Evolutionary conservation across 2,113 vertebrate genomes (phyloP), one percentile per base, ranked within the genome.

Genomic region (Scortum barcoo): DNA sequence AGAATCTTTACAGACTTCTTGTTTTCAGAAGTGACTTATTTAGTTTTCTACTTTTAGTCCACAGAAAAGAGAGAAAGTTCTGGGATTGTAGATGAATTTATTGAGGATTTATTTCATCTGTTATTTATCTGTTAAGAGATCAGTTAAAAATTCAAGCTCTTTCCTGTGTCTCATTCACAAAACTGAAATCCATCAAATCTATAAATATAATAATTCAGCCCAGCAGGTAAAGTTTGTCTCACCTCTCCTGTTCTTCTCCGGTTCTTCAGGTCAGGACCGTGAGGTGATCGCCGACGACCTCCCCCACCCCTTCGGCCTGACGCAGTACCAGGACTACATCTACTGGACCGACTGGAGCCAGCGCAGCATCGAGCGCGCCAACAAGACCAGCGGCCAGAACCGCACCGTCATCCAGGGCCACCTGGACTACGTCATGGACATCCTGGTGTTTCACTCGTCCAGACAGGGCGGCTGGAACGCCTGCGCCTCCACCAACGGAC

Each of bases 271-370:
- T 80, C 95, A 96, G 62, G 97, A 98, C 76, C 97, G 98, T 17
- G 98, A 98, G 92, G 97, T 99, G 78, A 99, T 99, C 46, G 98
- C 98, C 0, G 98, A 99, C 53, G 98, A 99, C 85, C 94, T 99
- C 57, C 98, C 97, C 65, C 98, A 99, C 91, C 98, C 98, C 0
- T 99, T 99, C 14, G 98, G 98, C 30, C 93, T 99, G 83, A 99
- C 98, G 53, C 98, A 99, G 89, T 99, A 99, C 90, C 98, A 99
- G 93, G 98, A 99, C 93, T 99, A 99, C 91, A 99, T 99, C 92
- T 99, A 99, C 91, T 99, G 98, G 98, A 99, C 98, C 0, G 98
- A 99, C 91, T 99, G 98, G 98, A 99, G 97, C 93, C 97, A 97
- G 76, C 97, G 98, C 85, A 99, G 98, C 96, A 99, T 99, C 17